Percentiles rank a stretch among this genome's conserved stretches.
Evolutionary conservation across 2,888 invertebrate genomes (phyloP).

Genomic region (Plagiodera versicolora): DNA sequence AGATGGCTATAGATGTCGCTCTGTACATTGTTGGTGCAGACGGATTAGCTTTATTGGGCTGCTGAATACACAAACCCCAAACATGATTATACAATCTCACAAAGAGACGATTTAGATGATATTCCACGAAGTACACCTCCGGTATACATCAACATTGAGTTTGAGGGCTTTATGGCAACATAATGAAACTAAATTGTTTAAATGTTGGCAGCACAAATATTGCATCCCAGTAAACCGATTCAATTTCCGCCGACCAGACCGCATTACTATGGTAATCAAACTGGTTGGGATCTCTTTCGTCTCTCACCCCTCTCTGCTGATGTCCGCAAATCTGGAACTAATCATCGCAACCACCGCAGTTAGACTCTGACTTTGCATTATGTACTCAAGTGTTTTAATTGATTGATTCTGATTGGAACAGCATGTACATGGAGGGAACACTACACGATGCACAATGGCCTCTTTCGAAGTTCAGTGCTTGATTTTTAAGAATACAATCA

Average conservation of each 20-base stretch:
- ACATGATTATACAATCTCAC: conserved; percentile 27
- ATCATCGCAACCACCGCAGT: conserved; percentile 54
- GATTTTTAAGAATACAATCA: no score
- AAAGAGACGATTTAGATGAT: conserved; percentile 25
- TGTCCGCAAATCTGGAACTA: conserved; percentile 47
- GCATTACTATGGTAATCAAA: conserved; percentile 56
- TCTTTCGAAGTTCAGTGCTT: no score
- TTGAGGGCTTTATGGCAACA: conserved; percentile 39
- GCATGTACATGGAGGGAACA: conserved; percentile 26
- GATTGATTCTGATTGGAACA: conserved; percentile 43
- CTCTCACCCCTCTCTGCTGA: conserved; percentile 18
- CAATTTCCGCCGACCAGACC: conserved; percentile 52
- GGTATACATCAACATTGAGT: conserved; percentile 22
- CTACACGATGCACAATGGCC: no score
- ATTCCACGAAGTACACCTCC: conserved; percentile 11
- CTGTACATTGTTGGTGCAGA: conserved; percentile 27
- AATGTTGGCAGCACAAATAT: conserved; percentile 54
- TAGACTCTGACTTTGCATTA: conserved; percentile 48
- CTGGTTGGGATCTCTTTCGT: conserved; percentile 51
- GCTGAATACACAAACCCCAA: conserved; percentile 27
- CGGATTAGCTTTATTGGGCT: conserved; percentile 32
- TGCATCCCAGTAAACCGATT: conserved; percentile 53
- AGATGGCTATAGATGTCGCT: no score
- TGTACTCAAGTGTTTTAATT: conserved; percentile 51
- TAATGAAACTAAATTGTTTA: conserved; percentile 54